Conservation (phyloP, 2,888 invertebrate species). For the Microplitis manilae region DNA sequence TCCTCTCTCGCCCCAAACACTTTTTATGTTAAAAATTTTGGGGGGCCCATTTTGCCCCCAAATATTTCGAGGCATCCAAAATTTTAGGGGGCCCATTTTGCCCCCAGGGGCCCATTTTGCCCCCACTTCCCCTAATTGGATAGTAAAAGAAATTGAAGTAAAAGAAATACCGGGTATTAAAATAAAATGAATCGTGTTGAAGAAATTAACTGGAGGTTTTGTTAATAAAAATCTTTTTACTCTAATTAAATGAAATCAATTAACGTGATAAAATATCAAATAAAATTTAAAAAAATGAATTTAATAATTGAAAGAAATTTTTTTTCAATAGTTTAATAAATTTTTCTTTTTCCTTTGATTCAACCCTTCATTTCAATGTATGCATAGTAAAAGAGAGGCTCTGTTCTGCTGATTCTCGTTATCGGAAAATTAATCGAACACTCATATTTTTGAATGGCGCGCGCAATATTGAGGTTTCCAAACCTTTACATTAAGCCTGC, state of each 20-base stretch:
- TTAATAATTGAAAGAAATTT: neutral
- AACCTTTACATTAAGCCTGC: neutral
- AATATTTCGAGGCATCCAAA: too few species aligned
- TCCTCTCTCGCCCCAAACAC: too few species aligned
- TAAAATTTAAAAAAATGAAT: neutral
- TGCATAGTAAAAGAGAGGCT: neutral
- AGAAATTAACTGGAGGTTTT: neutral
- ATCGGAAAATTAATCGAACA: constrained; percentile 28
- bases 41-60: too few species aligned
- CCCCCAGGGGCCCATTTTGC: too few species aligned
- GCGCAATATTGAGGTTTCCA: neutral
- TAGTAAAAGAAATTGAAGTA: neutral
- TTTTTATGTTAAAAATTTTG: too few species aligned
- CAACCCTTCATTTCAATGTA: neutral
- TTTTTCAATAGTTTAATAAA: neutral
- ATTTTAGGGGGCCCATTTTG: too few species aligned
- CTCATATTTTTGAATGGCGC: neutral
- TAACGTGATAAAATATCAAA: neutral
- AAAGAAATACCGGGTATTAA: neutral
- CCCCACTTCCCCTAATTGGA: too few species aligned
- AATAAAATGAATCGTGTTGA: neutral
- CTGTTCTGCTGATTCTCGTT: constrained; percentile 24
- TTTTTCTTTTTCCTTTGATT: constrained; percentile 12
- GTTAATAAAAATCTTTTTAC: constrained; percentile 3
- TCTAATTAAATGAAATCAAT: constrained; percentile 5